phyloP scores from a whole-genome alignment of 2,797 vertebrate species.

The Sebastiscus albofasciatus region DNA sequence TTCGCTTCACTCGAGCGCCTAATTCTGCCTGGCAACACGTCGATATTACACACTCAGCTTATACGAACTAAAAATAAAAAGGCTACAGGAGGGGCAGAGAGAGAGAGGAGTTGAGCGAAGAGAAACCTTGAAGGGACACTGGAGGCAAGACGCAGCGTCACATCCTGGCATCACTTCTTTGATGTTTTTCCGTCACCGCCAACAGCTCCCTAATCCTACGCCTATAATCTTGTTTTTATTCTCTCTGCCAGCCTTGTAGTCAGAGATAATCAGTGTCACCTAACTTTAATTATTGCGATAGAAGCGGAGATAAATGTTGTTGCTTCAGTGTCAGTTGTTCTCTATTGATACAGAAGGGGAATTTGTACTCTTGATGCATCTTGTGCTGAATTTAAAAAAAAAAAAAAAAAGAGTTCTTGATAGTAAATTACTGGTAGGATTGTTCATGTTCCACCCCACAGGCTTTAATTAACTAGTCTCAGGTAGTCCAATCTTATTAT shows the following conservation, averaged over 20 bases:
- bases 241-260: slow-evolving; percentile 42
- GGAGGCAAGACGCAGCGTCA: slow-evolving; percentile 19
- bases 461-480: slow-evolving; percentile 80
- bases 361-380: slow-evolving; percentile 45
- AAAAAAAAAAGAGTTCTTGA: slow-evolving; percentile 43
- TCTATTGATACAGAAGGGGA: slow-evolving; percentile 38
- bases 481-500: slow-evolving; percentile 78
- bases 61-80: slow-evolving; percentile 60
- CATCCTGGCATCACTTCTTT: slow-evolving; percentile 35
- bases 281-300: slow-evolving; percentile 69
- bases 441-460: slow-evolving; percentile 77
- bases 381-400: slow-evolving; percentile 15
- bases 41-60: slow-evolving; percentile 17
- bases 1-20: slow-evolving; percentile 9
- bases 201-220: slow-evolving; percentile 43
- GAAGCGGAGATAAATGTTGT: slow-evolving; percentile 61
- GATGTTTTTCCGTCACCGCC: slow-evolving; percentile 44
- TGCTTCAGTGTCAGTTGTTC: slow-evolving; percentile 53
- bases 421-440: slow-evolving; percentile 68
- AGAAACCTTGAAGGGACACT: slow-evolving; percentile 55
- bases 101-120: slow-evolving; percentile 11
- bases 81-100: neutral
- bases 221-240: slow-evolving; percentile 55
- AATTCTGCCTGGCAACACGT: slow-evolving; percentile 55
- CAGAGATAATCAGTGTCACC: slow-evolving; percentile 59